Conservation (phyloP, 53 echinoderm and acorn worm species). For the Astropecten irregularis region DNA sequence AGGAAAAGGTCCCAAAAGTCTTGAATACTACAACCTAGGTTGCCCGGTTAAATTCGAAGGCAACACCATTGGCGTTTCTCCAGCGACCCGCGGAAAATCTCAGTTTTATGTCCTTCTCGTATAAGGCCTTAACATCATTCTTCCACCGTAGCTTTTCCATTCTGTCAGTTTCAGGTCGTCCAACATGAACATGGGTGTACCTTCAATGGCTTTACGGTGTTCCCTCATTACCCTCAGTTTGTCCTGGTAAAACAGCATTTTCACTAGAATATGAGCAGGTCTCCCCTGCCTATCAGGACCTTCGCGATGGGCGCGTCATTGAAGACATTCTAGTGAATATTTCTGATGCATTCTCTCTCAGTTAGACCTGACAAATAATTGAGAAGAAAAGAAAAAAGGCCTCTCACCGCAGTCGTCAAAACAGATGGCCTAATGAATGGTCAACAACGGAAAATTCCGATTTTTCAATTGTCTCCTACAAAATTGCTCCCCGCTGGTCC, state of each 20-base stretch:
- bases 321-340: too few species aligned
- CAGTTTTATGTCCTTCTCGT: neutral
- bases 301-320: neutral
- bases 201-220: neutral
- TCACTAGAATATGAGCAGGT: neutral
- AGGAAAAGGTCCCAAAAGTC: too few species aligned
- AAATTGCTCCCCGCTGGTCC: too few species aligned
- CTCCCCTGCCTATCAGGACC: neutral
- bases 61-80: neutral
- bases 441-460: too few species aligned
- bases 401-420: too few species aligned
- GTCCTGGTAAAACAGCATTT: neutral
- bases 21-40: neutral
- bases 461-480: too few species aligned
- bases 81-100: neutral
- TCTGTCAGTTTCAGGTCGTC: neutral
- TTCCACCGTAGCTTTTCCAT: neutral
- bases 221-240: neutral
- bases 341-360: too few species aligned
- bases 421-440: too few species aligned
- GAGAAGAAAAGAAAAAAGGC: too few species aligned
- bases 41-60: neutral
- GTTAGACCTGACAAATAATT: too few species aligned
- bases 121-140: neutral
- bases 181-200: neutral